Conservation (phyloP, 2,888 invertebrate species). For the Amphipoea lucens region DNA sequence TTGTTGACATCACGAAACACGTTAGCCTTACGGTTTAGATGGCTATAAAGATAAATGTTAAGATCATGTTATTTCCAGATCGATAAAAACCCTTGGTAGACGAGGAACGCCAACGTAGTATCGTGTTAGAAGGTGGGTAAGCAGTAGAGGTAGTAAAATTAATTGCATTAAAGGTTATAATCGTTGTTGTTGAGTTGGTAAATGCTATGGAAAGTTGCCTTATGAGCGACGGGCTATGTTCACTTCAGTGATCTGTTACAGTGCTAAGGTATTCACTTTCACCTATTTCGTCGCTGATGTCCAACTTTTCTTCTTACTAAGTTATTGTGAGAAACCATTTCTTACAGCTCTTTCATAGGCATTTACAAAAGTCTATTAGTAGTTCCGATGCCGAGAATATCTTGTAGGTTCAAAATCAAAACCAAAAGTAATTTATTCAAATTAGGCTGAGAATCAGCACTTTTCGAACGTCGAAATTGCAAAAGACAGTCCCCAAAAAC, state of each 20-base stretch:
- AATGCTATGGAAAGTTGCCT: background rate
- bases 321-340: background rate
- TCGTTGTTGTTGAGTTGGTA: background rate
- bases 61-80: slow-evolving; percentile 28
- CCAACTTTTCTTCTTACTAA: background rate
- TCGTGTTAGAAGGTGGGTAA: background rate
- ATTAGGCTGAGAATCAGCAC: too few species aligned
- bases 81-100: slow-evolving; percentile 20
- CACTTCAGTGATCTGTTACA: background rate
- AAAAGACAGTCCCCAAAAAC: background rate
- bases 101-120: slow-evolving; percentile 2
- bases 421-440: too few species aligned
- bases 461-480: background rate
- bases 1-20: slow-evolving; percentile 67
- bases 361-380: background rate
- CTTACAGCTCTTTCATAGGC: background rate
- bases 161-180: slow-evolving; percentile 6
- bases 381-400: background rate
- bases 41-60: slow-evolving; percentile 47
- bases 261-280: background rate
- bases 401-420: background rate
- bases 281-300: too few species aligned
- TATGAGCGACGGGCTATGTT: background rate
- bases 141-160: background rate
- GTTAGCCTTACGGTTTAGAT: slow-evolving; percentile 49